Evolutionary conservation across 2,888 invertebrate genomes (phyloP), one percentile per base, ranked within the genome.

Genomic region (Argyresthia albistria): DNA sequence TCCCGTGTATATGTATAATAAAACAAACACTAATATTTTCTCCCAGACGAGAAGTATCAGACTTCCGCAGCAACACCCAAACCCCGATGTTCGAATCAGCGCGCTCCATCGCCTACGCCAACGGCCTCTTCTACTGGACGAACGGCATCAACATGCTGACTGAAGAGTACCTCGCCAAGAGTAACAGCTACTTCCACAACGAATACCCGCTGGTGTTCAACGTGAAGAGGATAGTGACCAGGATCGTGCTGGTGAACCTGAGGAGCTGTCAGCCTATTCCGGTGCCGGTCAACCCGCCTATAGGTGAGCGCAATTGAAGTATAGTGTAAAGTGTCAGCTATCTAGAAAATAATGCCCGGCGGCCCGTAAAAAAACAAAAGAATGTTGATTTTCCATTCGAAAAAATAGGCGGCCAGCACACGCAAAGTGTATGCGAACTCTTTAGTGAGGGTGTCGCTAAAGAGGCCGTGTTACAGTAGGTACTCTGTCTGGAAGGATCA

Each of bases 91-190:
- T 95, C 65, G 84, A 89, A 53, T 90, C 92, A 51, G 94, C 95
- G 0, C 87, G 91, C 8, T 95, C 95, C 6, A 83, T 96, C 55
- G 93, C 93, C 0, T 91, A 91, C 67, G 93, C 93, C 4, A 92
- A 93, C 65, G 93, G 93, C 8, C 88, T 93, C 10, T 95, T 96
- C 69, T 96, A 94, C 69, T 97, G 96, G 95, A 95, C 95, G 0
- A 93, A 94, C 65, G 95, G 94, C 0, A 88, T 90, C 51, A 91
- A 92, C 65, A 91, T 96, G 58, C 88, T 93, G 47, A 91, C 91
- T 11, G 97, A 97, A 73, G 95, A 95, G 65, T 94, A 93, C 69
- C 93, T 92, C 64, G 80, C 87, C 0, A 89, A 88, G 46, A 90
- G 90, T 51, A 88, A 93, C 58, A 91, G 89, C 65, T 96, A 93